Percentiles rank a stretch among this genome's conserved stretches.
Conservation (phyloP, 1,140 invertebrate species). For the Mamestra configurata region DNA sequence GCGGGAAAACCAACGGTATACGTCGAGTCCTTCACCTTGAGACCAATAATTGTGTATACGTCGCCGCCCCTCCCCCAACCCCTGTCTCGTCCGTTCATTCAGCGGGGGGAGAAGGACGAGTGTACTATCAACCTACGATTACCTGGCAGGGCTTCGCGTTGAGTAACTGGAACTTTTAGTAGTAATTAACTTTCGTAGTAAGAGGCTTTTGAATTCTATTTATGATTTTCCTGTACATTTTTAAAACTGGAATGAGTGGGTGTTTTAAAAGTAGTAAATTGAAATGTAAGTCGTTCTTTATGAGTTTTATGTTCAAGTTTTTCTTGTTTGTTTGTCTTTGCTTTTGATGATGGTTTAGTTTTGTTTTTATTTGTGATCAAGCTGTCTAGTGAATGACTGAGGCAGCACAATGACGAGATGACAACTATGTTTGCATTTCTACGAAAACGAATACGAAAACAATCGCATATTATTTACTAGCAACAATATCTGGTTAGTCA, state of each 20-base stretch:
- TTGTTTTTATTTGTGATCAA: not conserved
- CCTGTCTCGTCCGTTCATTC: not conserved
- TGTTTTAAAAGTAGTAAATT: not conserved
- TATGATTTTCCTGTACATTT: constrained; percentile 15
- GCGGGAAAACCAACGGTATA: constrained; percentile 34
- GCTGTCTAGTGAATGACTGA: not conserved
- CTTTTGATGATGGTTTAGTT: too few species aligned
- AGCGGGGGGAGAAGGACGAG: constrained; percentile 1
- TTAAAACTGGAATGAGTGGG: not conserved
- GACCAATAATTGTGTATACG: constrained; percentile 49
- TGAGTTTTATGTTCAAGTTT: not conserved
- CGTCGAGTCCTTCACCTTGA: constrained; percentile 54
- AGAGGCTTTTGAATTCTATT: not conserved
- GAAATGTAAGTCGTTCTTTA: not conserved
- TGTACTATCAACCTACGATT: constrained; percentile 32
- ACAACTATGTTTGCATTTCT: not conserved
- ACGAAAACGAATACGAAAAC: too few species aligned
- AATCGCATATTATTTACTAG: constrained; percentile 5
- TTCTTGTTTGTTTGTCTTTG: not conserved
- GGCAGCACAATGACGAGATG: too few species aligned
- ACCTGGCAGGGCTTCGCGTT: not conserved
- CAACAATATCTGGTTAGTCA: constrained; percentile 5
- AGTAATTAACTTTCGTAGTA: constrained; percentile 20
- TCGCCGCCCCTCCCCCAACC: not conserved
- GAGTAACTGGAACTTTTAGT: constrained; percentile 11